phyloP scores from a whole-genome alignment of 2,113 vertebrate species.

The Stigmatopora argus region DNA sequence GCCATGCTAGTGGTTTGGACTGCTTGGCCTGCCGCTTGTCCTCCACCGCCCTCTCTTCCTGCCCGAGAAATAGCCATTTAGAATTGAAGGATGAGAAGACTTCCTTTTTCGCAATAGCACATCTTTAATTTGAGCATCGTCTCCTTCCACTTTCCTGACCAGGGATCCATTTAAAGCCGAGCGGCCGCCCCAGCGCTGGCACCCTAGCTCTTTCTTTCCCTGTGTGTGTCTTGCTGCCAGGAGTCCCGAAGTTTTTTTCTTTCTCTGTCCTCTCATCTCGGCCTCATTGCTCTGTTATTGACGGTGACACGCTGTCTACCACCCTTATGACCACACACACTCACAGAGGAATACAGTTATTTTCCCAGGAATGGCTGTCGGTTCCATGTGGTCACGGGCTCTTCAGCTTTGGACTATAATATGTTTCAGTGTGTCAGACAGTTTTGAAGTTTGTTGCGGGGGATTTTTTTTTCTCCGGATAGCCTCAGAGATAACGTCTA shows the following conservation, averaged over 20 bases:
- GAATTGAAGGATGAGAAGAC: conserved; percentile 64
- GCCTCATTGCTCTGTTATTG: conserved; percentile 57
- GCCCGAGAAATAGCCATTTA: conserved; percentile 57
- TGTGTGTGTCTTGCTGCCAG: conserved; percentile 48
- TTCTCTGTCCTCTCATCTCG: conserved; percentile 64
- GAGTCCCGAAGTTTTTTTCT: conserved; percentile 47
- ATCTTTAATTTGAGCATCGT: conserved; percentile 75
- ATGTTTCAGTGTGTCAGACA: conserved; percentile 37
- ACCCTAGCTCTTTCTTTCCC: conserved; percentile 50
- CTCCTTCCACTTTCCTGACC: conserved; percentile 73
- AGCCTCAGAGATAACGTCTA: conserved; percentile 36
- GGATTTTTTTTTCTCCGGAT: conserved; percentile 7
- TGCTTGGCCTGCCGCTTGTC: conserved; percentile 56
- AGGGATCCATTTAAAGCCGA: conserved; percentile 69
- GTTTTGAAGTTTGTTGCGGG: conserved; percentile 34
- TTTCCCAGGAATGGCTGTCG: conserved; percentile 14
- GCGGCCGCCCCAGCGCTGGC: conserved; percentile 57
- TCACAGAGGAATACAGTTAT: conserved; percentile 15
- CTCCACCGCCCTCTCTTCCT: conserved; percentile 56
- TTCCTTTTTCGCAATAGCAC: conserved; percentile 69
- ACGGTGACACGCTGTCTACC: conserved; percentile 71
- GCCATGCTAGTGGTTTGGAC: conserved; percentile 46
- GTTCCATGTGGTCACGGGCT: conserved; percentile 37
- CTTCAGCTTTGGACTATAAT: conserved; percentile 19
- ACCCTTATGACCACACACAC: conserved; percentile 37